Evolutionary conservation across 2,888 invertebrate species (phyloP).

Genomic region (Belgica antarctica): DNA sequence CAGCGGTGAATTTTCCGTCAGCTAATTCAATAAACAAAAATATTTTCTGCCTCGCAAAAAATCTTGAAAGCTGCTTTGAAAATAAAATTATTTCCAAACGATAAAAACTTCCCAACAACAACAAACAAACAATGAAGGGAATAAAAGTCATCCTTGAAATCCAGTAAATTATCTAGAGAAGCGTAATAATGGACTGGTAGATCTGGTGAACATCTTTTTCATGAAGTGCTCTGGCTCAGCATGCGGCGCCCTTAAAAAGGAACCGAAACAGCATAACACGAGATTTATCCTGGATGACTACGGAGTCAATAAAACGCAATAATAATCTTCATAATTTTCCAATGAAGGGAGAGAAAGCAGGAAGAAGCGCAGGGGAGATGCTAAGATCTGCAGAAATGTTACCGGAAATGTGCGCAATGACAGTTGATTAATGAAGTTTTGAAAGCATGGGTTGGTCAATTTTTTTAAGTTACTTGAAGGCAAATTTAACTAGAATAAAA

Average conservation of each 20-base stretch:
- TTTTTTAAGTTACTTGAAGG: too few relatives aligned
- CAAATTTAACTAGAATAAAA: too few relatives aligned
- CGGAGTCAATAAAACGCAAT: conserved; percentile 41
- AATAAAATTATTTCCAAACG: background rate
- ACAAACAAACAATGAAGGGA: background rate
- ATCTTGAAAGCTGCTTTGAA: background rate
- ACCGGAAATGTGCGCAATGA: background rate
- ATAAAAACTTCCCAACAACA: background rate
- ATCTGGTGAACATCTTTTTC: conserved; percentile 30
- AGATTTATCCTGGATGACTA: conserved; percentile 5
- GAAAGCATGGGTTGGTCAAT: too few relatives aligned
- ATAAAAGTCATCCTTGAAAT: background rate
- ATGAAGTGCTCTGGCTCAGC: conserved; percentile 24
- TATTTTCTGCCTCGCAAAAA: too few relatives aligned
- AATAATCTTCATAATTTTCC: conserved; percentile 44
- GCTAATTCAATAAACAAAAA: background rate
- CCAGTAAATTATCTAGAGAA: conserved; percentile 16
- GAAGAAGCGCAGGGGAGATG: background rate
- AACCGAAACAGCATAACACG: background rate
- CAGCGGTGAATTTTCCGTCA: background rate
- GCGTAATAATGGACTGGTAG: conserved; percentile 29
- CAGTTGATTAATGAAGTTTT: too few relatives aligned
- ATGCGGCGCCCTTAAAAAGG: background rate
- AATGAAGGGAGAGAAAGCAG: conserved; percentile 27
- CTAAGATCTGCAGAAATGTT: background rate